These are phyloP conservation scores for Morus bassanus DNA, from an alignment of 2,797 vertebrate species.

Conservation along the genomic window DNA sequence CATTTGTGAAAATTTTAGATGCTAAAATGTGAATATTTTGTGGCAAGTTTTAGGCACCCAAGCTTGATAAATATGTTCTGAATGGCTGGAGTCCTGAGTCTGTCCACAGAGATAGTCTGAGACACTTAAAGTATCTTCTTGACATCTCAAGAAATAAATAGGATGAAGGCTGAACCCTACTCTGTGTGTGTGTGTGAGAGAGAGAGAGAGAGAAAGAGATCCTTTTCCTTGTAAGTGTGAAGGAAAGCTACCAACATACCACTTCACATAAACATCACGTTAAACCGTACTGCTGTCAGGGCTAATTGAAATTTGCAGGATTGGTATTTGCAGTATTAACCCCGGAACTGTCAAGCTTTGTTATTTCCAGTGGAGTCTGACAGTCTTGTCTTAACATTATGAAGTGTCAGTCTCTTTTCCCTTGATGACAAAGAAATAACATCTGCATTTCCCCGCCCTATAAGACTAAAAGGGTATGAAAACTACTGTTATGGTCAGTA, in stretches of 20 bases:
- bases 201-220: neutral
- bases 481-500: neutral
- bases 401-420: constrained; percentile 60
- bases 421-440: constrained; percentile 51
- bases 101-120: neutral
- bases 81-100: neutral
- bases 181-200: neutral
- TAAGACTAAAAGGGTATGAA: neutral
- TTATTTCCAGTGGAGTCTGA: constrained; percentile 59
- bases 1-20: neutral
- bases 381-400: constrained; percentile 40
- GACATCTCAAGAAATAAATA: neutral
- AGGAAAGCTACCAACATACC: constrained; percentile 52
- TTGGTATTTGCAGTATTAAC: constrained; percentile 52
- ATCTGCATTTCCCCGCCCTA: constrained; percentile 48
- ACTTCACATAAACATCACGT: constrained; percentile 53
- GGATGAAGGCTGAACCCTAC: neutral
- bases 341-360: constrained; percentile 39
- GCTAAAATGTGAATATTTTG: neutral
- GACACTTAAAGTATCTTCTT: neutral
- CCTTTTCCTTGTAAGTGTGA: constrained; percentile 48
- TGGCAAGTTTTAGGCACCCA: neutral
- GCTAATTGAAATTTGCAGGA: constrained; percentile 54
- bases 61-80: neutral
- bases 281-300: constrained; percentile 41